Percentiles rank a stretch among this genome's conserved stretches.
Conservation (phyloP, 2,113 vertebrate species). For the Neomonachus schauinslandi region DNA sequence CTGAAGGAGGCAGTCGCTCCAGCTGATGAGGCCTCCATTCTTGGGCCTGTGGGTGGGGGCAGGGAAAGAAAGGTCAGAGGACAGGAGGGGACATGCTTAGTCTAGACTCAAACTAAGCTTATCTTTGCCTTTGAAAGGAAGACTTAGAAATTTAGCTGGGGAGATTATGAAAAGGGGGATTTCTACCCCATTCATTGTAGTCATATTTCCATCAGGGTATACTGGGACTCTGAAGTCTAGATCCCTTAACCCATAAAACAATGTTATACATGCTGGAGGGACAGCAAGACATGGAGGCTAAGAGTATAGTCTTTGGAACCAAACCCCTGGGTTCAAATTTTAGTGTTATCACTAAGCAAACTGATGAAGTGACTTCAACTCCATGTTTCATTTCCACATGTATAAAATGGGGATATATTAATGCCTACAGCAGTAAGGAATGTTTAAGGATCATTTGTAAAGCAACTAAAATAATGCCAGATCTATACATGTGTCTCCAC, state of each 20-base stretch:
- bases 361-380: not conserved
- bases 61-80: slow-evolving; percentile 70
- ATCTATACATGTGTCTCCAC: not conserved
- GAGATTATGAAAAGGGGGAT: slow-evolving; percentile 28
- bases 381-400: not conserved
- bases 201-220: not conserved
- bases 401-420: not conserved
- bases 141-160: slow-evolving; percentile 21
- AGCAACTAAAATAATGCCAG: slow-evolving; percentile 17
- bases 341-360: not conserved
- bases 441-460: not conserved
- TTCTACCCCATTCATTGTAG: slow-evolving; percentile 41
- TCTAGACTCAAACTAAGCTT: slow-evolving; percentile 58
- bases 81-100: slow-evolving; percentile 62
- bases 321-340: not conserved
- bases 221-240: slow-evolving; percentile 43
- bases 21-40: slow-evolving; percentile 4
- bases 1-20: slow-evolving; percentile 47
- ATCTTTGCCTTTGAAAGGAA: slow-evolving; percentile 49
- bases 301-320: not conserved
- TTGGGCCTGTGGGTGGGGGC: not conserved
- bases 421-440: not conserved
- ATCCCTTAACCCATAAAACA: not conserved
- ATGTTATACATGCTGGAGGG: not conserved
- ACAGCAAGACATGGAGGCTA: not conserved